Evolutionary conservation across 2,113 vertebrate genomes (phyloP).

Genomic region (Alaudala cheleensis): DNA sequence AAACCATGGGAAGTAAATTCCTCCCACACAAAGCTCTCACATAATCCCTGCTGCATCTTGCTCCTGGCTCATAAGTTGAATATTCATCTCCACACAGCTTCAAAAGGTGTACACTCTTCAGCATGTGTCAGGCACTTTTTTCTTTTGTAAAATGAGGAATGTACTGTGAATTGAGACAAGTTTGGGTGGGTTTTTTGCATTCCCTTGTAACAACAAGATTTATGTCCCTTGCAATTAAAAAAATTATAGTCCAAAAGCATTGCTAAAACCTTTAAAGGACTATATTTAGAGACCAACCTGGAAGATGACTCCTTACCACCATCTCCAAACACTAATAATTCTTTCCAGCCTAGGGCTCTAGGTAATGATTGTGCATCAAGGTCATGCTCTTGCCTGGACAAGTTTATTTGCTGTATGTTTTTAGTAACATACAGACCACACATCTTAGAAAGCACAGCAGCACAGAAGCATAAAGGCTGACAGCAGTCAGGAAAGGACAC

Average conservation of each 20-base stretch:
- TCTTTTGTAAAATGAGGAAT: background rate
- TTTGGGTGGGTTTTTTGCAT: background rate
- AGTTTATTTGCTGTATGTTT: background rate
- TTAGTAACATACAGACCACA: background rate
- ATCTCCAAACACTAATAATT: constrained; percentile 21
- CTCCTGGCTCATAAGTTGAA: background rate
- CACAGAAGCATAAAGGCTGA: background rate
- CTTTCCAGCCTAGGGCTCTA: background rate
- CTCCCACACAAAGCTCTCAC: constrained; percentile 27
- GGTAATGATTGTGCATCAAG: background rate
- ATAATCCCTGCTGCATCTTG: constrained; percentile 4
- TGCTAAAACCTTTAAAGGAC: constrained; percentile 10
- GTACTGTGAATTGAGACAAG: background rate
- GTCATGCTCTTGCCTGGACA: background rate
- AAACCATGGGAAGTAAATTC: constrained; percentile 34
- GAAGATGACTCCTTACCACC: constrained; percentile 1
- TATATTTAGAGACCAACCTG: background rate
- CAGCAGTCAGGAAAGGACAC: background rate
- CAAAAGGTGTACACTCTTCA: background rate
- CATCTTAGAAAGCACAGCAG: background rate
- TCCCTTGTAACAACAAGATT: constrained; percentile 13
- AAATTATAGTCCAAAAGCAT: background rate
- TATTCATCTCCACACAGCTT: constrained; percentile 17
- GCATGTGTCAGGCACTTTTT: background rate
- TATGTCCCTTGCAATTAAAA: constrained; percentile 37